Conservation (phyloP, 1,140 invertebrate genomes). For the Phymorhynchus buccinoides region DNA sequence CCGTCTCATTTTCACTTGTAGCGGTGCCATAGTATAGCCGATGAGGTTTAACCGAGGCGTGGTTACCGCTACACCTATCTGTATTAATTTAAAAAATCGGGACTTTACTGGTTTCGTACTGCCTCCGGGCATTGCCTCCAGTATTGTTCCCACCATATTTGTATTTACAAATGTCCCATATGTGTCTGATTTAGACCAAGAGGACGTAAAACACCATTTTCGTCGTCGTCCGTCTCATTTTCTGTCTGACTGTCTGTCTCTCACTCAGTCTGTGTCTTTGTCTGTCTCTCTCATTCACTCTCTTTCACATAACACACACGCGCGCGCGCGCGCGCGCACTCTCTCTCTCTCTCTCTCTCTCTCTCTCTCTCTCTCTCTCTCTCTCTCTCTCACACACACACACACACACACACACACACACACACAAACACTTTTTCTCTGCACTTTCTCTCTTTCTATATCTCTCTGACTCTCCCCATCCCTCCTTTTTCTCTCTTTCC, state of each 20-base stretch:
- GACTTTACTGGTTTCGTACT: no score
- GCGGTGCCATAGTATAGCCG: no score
- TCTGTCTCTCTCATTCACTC: neutral
- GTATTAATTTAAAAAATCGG: no score
- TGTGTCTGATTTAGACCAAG: no score
- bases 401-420: neutral
- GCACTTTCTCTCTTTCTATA: neutral
- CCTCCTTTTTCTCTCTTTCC: neutral
- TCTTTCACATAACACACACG: neutral
- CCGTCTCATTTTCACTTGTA: no score
- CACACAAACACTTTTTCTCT: neutral
- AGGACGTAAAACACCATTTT: no score
- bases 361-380: neutral
- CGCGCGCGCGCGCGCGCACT: neutral
- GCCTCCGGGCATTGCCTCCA: no score
- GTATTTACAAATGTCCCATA: no score
- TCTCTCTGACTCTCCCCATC: neutral
- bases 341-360: neutral
- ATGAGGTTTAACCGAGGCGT: no score
- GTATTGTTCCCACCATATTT: no score
- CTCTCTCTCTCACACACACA: neutral
- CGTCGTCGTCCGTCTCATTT: neutral
- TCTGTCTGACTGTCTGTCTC: neutral
- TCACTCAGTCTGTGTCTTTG: neutral
- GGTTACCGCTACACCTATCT: no score